Evolutionary conservation across 2,797 vertebrate species (phyloP), one percentile per base, ranked within the genome.

Genomic region (Rhynchotus rufescens): DNA sequence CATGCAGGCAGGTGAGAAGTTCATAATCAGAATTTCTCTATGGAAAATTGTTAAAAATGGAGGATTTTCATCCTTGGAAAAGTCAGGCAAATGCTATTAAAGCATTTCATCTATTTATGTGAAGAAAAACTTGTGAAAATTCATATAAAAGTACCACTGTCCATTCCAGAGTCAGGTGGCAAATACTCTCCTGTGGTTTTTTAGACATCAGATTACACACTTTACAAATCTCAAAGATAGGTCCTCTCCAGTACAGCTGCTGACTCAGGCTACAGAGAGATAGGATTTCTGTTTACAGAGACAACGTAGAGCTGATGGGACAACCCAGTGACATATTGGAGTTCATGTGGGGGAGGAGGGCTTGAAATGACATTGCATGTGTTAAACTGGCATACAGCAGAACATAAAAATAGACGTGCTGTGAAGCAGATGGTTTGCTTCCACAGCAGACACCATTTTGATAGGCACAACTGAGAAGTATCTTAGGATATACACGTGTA

Each of bases 251-350:
- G 57, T 85, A 86, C 92, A 96, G 94, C 93, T 97, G 96, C 96
- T 97, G 97, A 97, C 92, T 97, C 94, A 96, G 94, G 47, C 83
- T 89, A 45, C 77, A 76, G 54, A 67, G 84, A 83, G 89, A 77
- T 92, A 77, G 67, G 23, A 56, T 96, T 97, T 96, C 95, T 95
- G 88, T 97, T 96, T 94, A 95, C 91, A 93, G 73, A 93, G 80
- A 69, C 88, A 95, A 74, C 4, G 59, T 81, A 93, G 92, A 92
- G 79, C 80, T 94, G 88, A 84, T 91, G 91, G 88, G 80, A 79
- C 21, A 52, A 92, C 94, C 91, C 92, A 93, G 94, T 96, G 93
- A 93, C 93, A 96, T 90, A 95, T 89, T 92, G 78, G 73, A 90
- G 89, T 88, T 95, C 86, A 88, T 96, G 72, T 90, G 83, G n/a